A percentile compares a stretch with the other conserved stretches of the same genome.
phyloP scores from a whole-genome alignment of 2,888 invertebrate species.

The Brenthis daphne region DNA sequence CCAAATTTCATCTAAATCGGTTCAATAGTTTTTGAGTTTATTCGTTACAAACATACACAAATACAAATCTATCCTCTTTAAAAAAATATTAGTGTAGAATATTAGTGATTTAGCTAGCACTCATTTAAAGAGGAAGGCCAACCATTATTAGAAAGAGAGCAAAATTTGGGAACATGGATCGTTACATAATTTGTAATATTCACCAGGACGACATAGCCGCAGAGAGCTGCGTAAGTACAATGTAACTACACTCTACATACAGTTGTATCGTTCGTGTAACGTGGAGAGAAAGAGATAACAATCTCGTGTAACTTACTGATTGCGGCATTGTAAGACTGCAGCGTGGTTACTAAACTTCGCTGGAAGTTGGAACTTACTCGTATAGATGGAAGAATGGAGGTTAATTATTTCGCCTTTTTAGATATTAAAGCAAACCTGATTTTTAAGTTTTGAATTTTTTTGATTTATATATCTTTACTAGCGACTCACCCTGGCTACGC shows the following conservation, averaged over 20 bases:
- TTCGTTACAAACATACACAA: no score
- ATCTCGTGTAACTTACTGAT: conserved; percentile 11
- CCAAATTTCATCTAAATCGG: no score
- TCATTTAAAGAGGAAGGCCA: neutral
- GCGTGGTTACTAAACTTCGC: neutral
- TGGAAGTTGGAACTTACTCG: neutral
- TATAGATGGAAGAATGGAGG: neutral
- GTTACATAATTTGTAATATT: conserved; percentile 76
- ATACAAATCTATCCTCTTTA: no score
- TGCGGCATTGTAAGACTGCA: conserved; percentile 4
- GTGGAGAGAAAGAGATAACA: conserved; percentile 21
- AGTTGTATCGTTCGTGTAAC: conserved; percentile 19
- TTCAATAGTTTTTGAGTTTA: no score
- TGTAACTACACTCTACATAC: conserved; percentile 16
- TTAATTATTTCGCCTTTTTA: neutral
- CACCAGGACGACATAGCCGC: conserved; percentile 58
- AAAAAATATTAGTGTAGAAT: no score
- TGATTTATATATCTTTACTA: no score
- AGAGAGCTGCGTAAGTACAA: conserved; percentile 46
- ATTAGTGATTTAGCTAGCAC: no score
- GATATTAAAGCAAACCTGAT: no score
- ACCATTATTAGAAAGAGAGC: conserved; percentile 15
- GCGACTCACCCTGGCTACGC: no score
- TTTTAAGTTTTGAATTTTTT: no score
- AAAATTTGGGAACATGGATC: conserved; percentile 36